phyloP scores from a whole-genome alignment of 2,113 vertebrate genomes.

The Carassius carassius region DNA sequence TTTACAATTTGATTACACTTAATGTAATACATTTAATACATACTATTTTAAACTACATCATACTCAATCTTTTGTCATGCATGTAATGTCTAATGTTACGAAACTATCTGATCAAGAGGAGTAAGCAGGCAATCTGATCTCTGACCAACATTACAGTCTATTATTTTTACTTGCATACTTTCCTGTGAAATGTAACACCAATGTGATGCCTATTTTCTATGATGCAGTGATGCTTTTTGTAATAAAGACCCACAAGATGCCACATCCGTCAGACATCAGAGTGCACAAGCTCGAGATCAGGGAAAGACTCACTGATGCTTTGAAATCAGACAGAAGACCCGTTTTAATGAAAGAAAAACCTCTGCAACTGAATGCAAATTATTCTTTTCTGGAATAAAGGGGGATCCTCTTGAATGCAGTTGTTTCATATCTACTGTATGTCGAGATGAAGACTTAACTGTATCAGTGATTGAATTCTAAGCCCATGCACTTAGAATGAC shows the following conservation, averaged over 20 bases:
- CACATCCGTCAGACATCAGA: background rate
- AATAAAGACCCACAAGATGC: background rate
- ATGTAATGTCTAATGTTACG: background rate
- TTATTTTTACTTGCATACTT: background rate
- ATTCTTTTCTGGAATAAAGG: background rate
- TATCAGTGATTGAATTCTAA: slow-evolving; percentile 29
- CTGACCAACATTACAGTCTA: background rate
- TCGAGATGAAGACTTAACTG: slow-evolving; percentile 13
- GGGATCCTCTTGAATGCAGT: background rate
- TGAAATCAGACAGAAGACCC: slow-evolving; percentile 3
- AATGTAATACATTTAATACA: background rate
- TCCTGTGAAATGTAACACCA: background rate
- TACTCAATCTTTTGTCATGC: background rate
- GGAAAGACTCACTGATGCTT: background rate
- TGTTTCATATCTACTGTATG: slow-evolving; percentile 18
- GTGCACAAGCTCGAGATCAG: background rate
- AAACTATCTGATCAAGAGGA: background rate
- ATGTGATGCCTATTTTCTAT: background rate
- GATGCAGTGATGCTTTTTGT: background rate
- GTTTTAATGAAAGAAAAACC: slow-evolving; percentile 14
- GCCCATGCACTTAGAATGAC: background rate
- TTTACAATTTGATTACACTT: background rate
- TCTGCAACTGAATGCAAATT: background rate
- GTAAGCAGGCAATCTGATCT: background rate
- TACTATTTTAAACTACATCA: background rate